Conservation (phyloP, 2,113 vertebrate species). For the Cromileptes altivelis region DNA sequence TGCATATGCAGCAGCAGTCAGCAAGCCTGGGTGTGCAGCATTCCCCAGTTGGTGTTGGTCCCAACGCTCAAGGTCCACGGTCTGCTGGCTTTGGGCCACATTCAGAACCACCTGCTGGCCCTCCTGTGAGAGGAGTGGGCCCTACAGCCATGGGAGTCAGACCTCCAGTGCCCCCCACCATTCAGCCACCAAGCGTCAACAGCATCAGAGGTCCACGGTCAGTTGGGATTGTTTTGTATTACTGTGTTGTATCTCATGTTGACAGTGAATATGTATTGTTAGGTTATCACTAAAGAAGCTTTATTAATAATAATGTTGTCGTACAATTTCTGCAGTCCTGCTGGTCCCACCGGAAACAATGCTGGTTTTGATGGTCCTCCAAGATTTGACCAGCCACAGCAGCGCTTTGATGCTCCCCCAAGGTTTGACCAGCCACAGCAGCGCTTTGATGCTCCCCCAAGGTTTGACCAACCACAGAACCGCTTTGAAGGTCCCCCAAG, state of each 20-base stretch:
- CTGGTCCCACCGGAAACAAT: slow-evolving; percentile 74
- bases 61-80: slow-evolving; percentile 57
- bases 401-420: slow-evolving; percentile 85
- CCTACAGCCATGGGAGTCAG: slow-evolving; percentile 73
- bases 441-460: slow-evolving; percentile 44
- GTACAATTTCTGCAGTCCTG: slow-evolving; percentile 62
- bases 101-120: slow-evolving; percentile 58
- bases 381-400: slow-evolving; percentile 51
- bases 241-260: not conserved
- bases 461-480: slow-evolving; percentile 46
- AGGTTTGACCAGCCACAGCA: slow-evolving; percentile 62
- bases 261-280: not conserved
- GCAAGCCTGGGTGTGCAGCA: slow-evolving; percentile 78
- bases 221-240: slow-evolving; percentile 32
- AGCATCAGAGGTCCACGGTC: slow-evolving; percentile 89
- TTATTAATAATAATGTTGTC: not conserved
- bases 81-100: slow-evolving; percentile 55
- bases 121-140: slow-evolving; percentile 70
- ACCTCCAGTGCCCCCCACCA: slow-evolving; percentile 81
- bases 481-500: slow-evolving; percentile 51
- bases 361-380: slow-evolving; percentile 84
- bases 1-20: slow-evolving; percentile 62
- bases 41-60: slow-evolving; percentile 42
- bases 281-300: not conserved
- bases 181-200: slow-evolving; percentile 87